Evolutionary conservation across 2,888 invertebrate genomes (phyloP), one percentile per base, ranked within the genome.

Genomic region (Catotricha subobsoleta): DNA sequence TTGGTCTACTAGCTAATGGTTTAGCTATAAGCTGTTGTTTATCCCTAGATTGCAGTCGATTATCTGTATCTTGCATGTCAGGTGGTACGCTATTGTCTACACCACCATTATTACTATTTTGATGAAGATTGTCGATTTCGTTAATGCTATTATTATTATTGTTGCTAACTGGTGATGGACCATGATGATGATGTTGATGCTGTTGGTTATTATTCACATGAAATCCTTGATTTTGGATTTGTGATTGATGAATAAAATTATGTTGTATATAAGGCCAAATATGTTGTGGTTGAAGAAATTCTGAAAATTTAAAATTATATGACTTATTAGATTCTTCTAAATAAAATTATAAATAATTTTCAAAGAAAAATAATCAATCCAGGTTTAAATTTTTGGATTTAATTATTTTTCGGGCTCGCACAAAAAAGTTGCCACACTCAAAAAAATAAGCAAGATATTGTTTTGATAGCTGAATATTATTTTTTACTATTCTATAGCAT

Each of bases 1-100:
- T 59, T 57, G 66, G 74, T 47, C 84, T 71, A 62, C 84, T 77
- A 42, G 87, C 82, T 53, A 87, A 82, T 12, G 86, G 86, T 64
- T 86, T 86, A 39, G 84, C 83, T 56, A 86, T 76, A 50, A 65
- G 70, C 39, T 45, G 43, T 41, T 42, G 42, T 20, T 45, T 45
- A 40, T 45, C 45, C 28, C 43, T 41, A 3, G 23, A 23, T 15
- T 40, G 40, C 9, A 25, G 12, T 25, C 29, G 30, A 43, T 41
- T 43, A 34, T 36, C 23, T 23, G 36, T 16, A 36, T 36, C 58
- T 52, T 59, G 54, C 50, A 57, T 45, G 48, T 55, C 47, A 44
- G 45, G 43, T 35, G 43, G 41, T n/a, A 16, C 19, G 20, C 20
- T 29, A 29, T 28, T 39, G 12, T 39, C 27, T 27, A 25, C 25